phyloP scores from a whole-genome alignment of 1,140 invertebrate species.

The Ridgeia piscesae region DNA sequence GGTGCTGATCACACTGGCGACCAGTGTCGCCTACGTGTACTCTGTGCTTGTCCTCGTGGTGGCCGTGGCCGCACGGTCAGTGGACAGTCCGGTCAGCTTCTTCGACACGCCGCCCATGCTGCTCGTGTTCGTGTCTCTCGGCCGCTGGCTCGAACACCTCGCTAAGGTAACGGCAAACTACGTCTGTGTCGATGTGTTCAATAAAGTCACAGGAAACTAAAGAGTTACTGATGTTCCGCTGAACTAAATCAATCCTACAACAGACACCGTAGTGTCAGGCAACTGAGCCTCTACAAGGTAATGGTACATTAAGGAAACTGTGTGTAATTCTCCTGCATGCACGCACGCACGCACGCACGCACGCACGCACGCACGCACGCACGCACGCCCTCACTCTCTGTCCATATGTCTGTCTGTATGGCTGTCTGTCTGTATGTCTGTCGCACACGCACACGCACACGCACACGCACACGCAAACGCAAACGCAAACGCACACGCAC shows the following conservation, averaged over 20 bases:
- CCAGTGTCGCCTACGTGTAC: constrained; percentile 93
- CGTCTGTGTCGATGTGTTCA: neutral
- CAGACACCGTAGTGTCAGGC: neutral
- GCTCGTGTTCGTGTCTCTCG: constrained; percentile 95
- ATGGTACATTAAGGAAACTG: too few species aligned
- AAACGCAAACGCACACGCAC: too few species aligned
- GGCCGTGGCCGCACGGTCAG: constrained; percentile 71
- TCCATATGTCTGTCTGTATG: too few species aligned
- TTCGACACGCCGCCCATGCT: constrained; percentile 99
- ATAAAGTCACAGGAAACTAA: neutral
- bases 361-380: too few species aligned
- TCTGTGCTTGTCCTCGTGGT: constrained; percentile 81
- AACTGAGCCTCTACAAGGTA: neutral
- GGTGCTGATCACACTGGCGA: constrained; percentile 96
- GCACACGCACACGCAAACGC: too few species aligned
- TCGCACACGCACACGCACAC: too few species aligned
- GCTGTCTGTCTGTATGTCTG: too few species aligned
- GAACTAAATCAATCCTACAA: neutral
- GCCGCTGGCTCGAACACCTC: constrained; percentile 96
- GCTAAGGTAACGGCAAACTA: constrained; percentile 73
- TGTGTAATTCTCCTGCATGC: too few species aligned
- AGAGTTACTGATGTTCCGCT: neutral
- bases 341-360: too few species aligned
- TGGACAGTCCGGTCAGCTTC: constrained; percentile 63
- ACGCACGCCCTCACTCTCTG: too few species aligned